Conservation (phyloP, 1,140 invertebrate genomes). For the Triops longicaudatus region DNA sequence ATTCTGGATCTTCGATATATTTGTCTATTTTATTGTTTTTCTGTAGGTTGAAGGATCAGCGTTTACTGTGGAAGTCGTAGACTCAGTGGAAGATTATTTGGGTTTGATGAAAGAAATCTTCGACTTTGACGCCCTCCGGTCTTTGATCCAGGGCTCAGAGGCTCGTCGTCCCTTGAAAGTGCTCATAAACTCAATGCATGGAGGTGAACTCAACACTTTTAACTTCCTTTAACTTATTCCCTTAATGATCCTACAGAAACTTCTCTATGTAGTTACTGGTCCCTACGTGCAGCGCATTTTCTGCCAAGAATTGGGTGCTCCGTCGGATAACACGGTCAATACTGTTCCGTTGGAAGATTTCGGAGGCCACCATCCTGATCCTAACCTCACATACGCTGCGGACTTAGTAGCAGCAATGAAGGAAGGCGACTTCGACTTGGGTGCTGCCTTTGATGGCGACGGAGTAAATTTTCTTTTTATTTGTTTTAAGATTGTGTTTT, state of each 20-base stretch:
- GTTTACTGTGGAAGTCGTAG: slow-evolving; percentile 84
- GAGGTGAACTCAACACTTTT: slow-evolving; percentile 53
- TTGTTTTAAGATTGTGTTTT: slow-evolving; percentile 34
- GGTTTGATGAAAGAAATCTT: slow-evolving; percentile 94
- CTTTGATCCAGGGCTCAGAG: slow-evolving; percentile 58
- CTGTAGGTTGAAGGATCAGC: slow-evolving; percentile 55
- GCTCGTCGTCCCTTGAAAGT: slow-evolving; percentile 64
- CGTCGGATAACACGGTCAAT: slow-evolving; percentile 55
- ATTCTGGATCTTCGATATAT: no score
- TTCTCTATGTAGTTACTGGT: slow-evolving; percentile 69
- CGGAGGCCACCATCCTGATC: slow-evolving; percentile 95
- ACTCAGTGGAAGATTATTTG: slow-evolving; percentile 85
- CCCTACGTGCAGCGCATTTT: slow-evolving; percentile 90
- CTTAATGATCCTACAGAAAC: slow-evolving; percentile 2
- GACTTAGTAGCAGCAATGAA: slow-evolving; percentile 71
- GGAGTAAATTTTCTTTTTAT: slow-evolving; percentile 51
- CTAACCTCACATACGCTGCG: slow-evolving; percentile 92
- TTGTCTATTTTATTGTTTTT: slow-evolving; percentile 29
- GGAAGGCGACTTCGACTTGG: slow-evolving; percentile 79
- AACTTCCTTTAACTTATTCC: slow-evolving; percentile 18
- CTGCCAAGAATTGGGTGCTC: slow-evolving; percentile 70
- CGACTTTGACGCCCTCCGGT: slow-evolving; percentile 77
- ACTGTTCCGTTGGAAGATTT: slow-evolving; percentile 81
- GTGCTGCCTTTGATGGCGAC: slow-evolving; percentile 98
- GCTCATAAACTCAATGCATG: slow-evolving; percentile 88